phyloP scores from a whole-genome alignment of 2,113 vertebrate species.

The Channa maculata region DNA sequence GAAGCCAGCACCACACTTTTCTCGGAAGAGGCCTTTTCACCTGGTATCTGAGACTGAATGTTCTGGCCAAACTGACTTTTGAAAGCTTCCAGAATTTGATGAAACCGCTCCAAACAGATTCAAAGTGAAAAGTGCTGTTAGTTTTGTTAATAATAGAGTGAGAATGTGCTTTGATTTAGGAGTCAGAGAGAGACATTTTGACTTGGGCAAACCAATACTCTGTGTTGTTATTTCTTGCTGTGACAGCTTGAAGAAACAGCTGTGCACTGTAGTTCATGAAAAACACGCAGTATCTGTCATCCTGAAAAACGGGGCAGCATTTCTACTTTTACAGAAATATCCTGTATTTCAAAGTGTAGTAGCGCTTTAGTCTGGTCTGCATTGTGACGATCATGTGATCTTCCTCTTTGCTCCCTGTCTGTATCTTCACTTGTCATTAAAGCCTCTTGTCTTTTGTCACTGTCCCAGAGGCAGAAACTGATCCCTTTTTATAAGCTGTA shows the following conservation, averaged over 20 bases:
- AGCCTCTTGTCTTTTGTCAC: slow-evolving; percentile 32
- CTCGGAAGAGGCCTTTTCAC: slow-evolving; percentile 14
- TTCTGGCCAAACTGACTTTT: neutral
- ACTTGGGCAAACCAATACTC: neutral
- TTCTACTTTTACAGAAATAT: slow-evolving; percentile 31
- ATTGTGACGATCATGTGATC: slow-evolving; percentile 49
- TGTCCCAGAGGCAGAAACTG: slow-evolving; percentile 53
- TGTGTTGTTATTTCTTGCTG: neutral
- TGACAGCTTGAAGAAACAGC: slow-evolving; percentile 1
- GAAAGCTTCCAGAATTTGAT: neutral
- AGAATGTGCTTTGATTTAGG: slow-evolving; percentile 21
- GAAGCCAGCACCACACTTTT: neutral
- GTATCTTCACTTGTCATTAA: slow-evolving; percentile 56
- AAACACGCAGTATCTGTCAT: slow-evolving; percentile 39
- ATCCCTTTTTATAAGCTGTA: slow-evolving; percentile 73
- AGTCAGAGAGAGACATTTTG: neutral
- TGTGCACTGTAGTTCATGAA: neutral
- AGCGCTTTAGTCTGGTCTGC: slow-evolving; percentile 37
- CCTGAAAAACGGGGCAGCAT: slow-evolving; percentile 14
- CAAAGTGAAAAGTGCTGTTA: neutral
- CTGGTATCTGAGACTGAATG: slow-evolving; percentile 16
- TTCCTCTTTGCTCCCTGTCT: slow-evolving; percentile 42
- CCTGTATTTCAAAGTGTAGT: slow-evolving; percentile 24
- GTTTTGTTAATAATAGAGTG: slow-evolving; percentile 7
- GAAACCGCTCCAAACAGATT: slow-evolving; percentile 1